Evolutionary conservation across 1,140 invertebrate genomes (phyloP).

Genomic region (Eufriesea mexicana): DNA sequence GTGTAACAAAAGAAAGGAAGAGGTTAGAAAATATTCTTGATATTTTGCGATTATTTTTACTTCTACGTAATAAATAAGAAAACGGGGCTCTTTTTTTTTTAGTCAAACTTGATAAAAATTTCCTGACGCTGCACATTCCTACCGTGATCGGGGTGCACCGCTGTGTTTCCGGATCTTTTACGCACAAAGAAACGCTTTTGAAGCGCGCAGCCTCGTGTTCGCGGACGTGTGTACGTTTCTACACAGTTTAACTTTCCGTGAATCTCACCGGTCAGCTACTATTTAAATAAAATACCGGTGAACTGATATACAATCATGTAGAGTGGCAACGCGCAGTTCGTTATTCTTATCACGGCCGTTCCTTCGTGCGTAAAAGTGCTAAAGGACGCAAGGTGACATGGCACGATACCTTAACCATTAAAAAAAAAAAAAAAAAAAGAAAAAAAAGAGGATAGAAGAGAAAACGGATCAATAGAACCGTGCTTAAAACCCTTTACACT

Average conservation of each 20-base stretch:
- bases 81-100: neutral
- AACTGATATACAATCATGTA: neutral
- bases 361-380: conserved; percentile 38
- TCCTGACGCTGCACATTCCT: conserved; percentile 50
- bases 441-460: conserved; percentile 34
- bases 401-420: conserved; percentile 66
- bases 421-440: conserved; percentile 30
- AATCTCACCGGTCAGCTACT: neutral
- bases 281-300: conserved; percentile 1
- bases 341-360: neutral
- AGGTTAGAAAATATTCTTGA: neutral
- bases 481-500: conserved; percentile 3
- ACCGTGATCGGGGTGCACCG: conserved; percentile 27
- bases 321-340: neutral
- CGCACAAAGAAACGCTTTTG: conserved; percentile 24
- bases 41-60: neutral
- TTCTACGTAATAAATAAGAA: conserved; percentile 8
- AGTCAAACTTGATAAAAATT: conserved; percentile 34
- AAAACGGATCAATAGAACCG: conserved; percentile 29
- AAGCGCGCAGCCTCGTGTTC: no score
- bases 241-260: neutral
- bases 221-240: neutral
- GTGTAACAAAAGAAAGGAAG: neutral
- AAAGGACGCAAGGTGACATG: conserved; percentile 62
- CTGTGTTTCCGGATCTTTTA: conserved; percentile 27